A percentile compares a stretch with the other conserved stretches of the same genome.
phyloP scores from a whole-genome alignment of 2,888 invertebrate genomes.

The Tortricodes alternella region DNA sequence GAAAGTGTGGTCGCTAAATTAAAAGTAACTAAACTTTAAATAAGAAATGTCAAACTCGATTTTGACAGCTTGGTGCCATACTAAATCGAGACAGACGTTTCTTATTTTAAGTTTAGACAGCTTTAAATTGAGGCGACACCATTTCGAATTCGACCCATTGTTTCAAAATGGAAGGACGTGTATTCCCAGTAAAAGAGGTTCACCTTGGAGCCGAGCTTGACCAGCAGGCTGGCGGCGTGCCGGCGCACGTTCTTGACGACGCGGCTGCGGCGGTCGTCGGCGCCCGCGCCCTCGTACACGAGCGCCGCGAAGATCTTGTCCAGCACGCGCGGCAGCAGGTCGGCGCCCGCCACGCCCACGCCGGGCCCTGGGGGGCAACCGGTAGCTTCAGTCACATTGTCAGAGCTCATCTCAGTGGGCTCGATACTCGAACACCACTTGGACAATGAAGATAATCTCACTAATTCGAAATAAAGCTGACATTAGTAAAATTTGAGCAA shows the following conservation, averaged over 20 bases:
- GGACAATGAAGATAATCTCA: too few relatives aligned
- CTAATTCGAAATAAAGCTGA: too few relatives aligned
- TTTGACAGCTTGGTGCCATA: too few relatives aligned
- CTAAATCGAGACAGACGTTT: too few relatives aligned
- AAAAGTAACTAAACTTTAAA: too few relatives aligned
- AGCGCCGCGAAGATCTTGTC: slow-evolving; percentile 95
- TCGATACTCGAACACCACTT: background rate
- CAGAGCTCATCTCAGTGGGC: background rate
- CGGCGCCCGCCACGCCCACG: slow-evolving; percentile 68
- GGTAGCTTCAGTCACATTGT: background rate
- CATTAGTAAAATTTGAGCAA: too few relatives aligned
- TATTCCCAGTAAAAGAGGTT: background rate
- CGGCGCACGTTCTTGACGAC: slow-evolving; percentile 92
- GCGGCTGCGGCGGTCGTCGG: slow-evolving; percentile 85
- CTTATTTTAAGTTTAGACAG: too few relatives aligned
- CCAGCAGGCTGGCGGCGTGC: slow-evolving; percentile 94
- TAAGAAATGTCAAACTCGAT: too few relatives aligned
- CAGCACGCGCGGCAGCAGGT: slow-evolving; percentile 88
- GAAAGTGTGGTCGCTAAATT: too few relatives aligned
- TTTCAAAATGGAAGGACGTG: too few relatives aligned
- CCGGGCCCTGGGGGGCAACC: slow-evolving; percentile 56
- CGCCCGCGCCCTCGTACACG: slow-evolving; percentile 86
- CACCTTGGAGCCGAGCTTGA: slow-evolving; percentile 92
- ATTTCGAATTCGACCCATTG: too few relatives aligned
- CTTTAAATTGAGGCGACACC: too few relatives aligned